Evolutionary conservation across 2,888 invertebrate species (phyloP).

Genomic region (Leptinotarsa tumamoca): DNA sequence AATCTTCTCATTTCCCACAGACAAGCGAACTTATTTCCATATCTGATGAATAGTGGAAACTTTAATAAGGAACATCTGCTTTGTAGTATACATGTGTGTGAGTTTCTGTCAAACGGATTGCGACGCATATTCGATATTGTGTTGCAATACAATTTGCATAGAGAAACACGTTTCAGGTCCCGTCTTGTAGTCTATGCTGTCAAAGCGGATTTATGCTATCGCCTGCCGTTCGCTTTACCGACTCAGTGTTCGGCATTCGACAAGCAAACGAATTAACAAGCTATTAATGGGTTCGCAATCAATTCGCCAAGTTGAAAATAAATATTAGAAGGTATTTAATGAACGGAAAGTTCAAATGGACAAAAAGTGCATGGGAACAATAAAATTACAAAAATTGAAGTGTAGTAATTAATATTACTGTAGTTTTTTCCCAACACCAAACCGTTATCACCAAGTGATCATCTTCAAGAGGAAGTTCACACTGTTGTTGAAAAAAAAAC

Average conservation of each 20-base stretch:
- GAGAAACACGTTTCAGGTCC: slow-evolving; percentile 29
- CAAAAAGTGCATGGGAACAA: too few relatives aligned
- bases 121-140: slow-evolving; percentile 39
- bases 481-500: too few relatives aligned
- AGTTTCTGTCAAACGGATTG: slow-evolving; percentile 37
- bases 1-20: slow-evolving; percentile 51
- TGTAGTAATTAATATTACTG: too few relatives aligned
- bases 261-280: slow-evolving; percentile 5
- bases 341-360: too few relatives aligned
- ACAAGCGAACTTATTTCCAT: slow-evolving; percentile 52
- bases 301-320: neutral
- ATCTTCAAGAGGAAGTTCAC: too few relatives aligned
- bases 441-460: too few relatives aligned
- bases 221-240: slow-evolving; percentile 26
- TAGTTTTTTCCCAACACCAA: too few relatives aligned
- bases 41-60: slow-evolving; percentile 51
- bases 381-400: too few relatives aligned
- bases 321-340: neutral
- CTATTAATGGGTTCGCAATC: neutral
- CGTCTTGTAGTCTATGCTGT: slow-evolving; percentile 28
- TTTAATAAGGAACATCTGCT: slow-evolving; percentile 51
- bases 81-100: slow-evolving; percentile 35
- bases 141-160: slow-evolving; percentile 43
- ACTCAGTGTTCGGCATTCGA: neutral
- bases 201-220: slow-evolving; percentile 31